These are phyloP conservation scores for Leucania comma DNA, from an alignment of 2,888 invertebrate species.

Conservation along the genomic window DNA sequence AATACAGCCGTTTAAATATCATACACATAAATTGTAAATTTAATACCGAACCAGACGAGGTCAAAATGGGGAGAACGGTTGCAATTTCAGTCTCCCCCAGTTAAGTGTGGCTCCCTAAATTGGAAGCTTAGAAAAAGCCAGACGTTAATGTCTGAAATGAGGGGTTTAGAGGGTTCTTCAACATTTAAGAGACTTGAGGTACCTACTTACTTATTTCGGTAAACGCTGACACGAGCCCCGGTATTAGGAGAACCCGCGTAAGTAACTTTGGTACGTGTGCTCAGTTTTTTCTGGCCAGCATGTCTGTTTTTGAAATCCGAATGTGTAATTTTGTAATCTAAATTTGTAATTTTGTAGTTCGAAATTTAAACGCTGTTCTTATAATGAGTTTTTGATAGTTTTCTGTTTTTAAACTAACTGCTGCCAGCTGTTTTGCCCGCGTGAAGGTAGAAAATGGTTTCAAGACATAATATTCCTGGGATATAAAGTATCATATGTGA, in stretches of 20 bases:
- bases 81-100: conserved; percentile 44
- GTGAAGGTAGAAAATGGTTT: too few relatives aligned
- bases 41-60: conserved; percentile 54
- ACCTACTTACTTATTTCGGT: conserved; percentile 66
- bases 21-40: conserved; percentile 38
- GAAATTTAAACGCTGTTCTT: conserved; percentile 41
- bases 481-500: too few relatives aligned
- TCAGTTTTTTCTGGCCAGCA: conserved; percentile 32
- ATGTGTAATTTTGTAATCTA: conserved; percentile 44
- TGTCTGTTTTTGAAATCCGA: conserved; percentile 30
- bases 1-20: not conserved
- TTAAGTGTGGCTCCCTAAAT: conserved; percentile 66
- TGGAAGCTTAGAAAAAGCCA: conserved; percentile 68
- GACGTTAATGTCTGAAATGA: conserved; percentile 67
- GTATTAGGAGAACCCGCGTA: conserved; percentile 35
- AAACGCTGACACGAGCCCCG: conserved; percentile 56
- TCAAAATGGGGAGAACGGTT: conserved; percentile 65
- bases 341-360: conserved; percentile 47
- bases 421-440: too few relatives aligned
- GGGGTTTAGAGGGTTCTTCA: conserved; percentile 63
- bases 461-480: too few relatives aligned
- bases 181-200: conserved; percentile 52
- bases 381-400: conserved; percentile 26
- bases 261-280: conserved; percentile 35
- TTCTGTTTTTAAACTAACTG: conserved; percentile 20